A percentile compares a stretch with the other conserved stretches of the same genome.
Conservation (phyloP, 2,113 vertebrate genomes). For the Myiopsitta monachus region DNA sequence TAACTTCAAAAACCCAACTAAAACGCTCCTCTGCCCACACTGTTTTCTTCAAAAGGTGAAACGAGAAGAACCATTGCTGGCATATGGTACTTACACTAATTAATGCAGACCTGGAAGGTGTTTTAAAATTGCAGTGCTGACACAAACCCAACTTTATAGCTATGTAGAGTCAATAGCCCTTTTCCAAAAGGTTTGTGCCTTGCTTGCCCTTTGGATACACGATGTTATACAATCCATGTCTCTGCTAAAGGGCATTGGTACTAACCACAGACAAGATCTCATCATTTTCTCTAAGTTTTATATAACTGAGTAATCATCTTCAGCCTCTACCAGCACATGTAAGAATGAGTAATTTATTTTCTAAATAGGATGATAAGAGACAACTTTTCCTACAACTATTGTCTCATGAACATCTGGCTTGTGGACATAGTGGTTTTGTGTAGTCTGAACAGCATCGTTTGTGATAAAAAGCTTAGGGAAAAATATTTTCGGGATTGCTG, state of each 20-base stretch:
- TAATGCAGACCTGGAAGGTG: neutral
- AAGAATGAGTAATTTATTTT: neutral
- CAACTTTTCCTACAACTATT: neutral
- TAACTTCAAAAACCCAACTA: neutral
- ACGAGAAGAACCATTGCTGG: neutral
- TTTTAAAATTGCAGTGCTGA: neutral
- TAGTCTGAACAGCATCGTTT: neutral
- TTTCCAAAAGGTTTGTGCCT: neutral
- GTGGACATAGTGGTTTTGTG: neutral
- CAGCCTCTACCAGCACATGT: neutral
- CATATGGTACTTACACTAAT: conserved; percentile 9
- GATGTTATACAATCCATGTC: neutral
- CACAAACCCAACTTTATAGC: neutral
- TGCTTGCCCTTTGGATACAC: neutral
- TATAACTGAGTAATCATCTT: neutral
- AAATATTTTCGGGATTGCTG: neutral
- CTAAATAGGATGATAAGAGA: neutral
- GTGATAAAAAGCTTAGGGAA: neutral
- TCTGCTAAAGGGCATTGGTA: neutral
- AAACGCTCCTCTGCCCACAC: conserved; percentile 6
- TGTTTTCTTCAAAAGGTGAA: conserved; percentile 37
- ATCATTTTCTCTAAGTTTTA: neutral
- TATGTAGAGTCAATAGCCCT: neutral
- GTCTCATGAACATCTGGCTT: neutral
- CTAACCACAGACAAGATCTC: neutral